These are phyloP conservation scores for Brachypteracias leptosomus DNA, from an alignment of 2,113 vertebrate genomes.

Conservation along the genomic window DNA sequence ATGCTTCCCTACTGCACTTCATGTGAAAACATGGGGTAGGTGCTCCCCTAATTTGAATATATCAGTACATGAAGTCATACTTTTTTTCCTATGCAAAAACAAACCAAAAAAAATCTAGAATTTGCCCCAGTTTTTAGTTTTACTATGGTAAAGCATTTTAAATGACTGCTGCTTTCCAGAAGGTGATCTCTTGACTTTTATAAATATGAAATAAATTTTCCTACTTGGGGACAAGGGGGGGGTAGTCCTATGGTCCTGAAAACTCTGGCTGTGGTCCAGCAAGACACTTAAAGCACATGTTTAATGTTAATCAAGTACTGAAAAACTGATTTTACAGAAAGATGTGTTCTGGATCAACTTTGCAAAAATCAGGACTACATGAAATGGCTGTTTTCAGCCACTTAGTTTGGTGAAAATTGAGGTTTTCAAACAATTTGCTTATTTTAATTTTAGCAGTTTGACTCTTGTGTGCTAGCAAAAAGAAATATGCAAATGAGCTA, in stretches of 20 bases:
- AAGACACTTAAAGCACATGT: not conserved
- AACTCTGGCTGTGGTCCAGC: not conserved
- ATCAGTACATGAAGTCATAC: not conserved
- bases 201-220: not conserved
- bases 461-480: slow-evolving; percentile 71
- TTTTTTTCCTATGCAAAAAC: no score
- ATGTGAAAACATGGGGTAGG: not conserved
- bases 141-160: not conserved
- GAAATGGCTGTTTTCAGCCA: slow-evolving; percentile 50
- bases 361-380: not conserved
- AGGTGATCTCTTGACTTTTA: not conserved
- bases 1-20: not conserved
- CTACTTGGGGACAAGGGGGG: fast-evolving
- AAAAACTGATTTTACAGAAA: not conserved
- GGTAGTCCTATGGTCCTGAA: not conserved
- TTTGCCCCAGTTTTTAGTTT: not conserved
- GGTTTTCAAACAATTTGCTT: slow-evolving; percentile 73
- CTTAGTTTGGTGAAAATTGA: slow-evolving; percentile 68
- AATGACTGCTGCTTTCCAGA: not conserved
- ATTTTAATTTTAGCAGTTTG: slow-evolving; percentile 73
- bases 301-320: not conserved
- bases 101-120: not conserved
- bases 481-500: slow-evolving; percentile 70
- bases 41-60: not conserved
- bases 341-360: not conserved